A percentile compares a stretch with the other conserved stretches of the same genome.
Evolutionary conservation across 2,888 invertebrate species (phyloP).

Genomic region (Eupithecia exiguata): DNA sequence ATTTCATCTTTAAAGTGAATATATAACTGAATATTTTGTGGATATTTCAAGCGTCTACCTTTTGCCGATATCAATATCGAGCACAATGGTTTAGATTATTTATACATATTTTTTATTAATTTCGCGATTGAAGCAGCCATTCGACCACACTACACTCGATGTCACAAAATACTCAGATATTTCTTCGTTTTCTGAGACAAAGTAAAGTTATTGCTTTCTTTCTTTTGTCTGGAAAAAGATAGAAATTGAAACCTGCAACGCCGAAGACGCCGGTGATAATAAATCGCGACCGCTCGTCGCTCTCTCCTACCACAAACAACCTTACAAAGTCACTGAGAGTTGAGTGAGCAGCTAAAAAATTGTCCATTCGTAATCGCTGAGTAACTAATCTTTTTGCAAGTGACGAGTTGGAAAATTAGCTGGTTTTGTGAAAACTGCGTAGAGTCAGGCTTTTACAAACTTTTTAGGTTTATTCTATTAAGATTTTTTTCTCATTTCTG

Average conservation of each 20-base stretch:
- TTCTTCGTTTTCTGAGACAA: not conserved
- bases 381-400: conserved; percentile 14
- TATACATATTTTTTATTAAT: no score
- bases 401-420: conserved; percentile 15
- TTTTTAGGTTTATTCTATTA: not conserved
- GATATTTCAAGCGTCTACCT: no score
- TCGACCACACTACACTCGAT: not conserved
- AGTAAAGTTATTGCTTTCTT: not conserved
- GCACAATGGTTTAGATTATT: no score
- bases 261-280: no score
- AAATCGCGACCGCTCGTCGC: conserved; percentile 25
- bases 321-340: conserved; percentile 49
- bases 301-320: conserved; percentile 37
- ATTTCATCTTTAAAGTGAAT: no score
- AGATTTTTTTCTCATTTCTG: no score
- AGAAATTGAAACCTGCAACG: no score
- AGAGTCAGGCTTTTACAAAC: not conserved
- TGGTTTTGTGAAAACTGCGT: not conserved
- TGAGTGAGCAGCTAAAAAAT: conserved; percentile 63
- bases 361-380: conserved; percentile 49
- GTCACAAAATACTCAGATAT: not conserved
- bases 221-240: not conserved
- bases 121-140: not conserved
- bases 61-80: no score
- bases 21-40: no score